Evolutionary conservation across 2,113 vertebrate species (phyloP), one percentile per base, ranked within the genome.

Genomic region (Chrysemys picta): DNA sequence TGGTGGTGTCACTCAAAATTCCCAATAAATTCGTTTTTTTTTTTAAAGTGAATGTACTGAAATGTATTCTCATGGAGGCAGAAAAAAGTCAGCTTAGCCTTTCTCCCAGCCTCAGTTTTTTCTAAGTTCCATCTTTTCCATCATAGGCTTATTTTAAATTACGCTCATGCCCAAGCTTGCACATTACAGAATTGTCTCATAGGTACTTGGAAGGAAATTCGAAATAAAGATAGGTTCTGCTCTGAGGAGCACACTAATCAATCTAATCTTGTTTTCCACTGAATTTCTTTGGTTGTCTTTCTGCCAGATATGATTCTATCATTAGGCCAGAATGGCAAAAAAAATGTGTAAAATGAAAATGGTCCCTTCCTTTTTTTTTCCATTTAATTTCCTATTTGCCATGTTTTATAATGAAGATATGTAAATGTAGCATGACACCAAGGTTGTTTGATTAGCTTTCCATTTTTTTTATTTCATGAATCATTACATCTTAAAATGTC

Each of bases 251-350:
- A 85, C 88, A 69, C 85, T 97, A 96, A 96, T 96, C 88, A 93
- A 94, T 93, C 93, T 96, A 96, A 97, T 96, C 93, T 84, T 87
- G 52, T 96, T 96, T 96, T 96, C 95, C 82, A 52, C 75, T 35
- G 24, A 95, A 89, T 89, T 94, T 52, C 92, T 91, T 95, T 95
- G 69, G 75, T 88, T 95, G 87, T 93, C 82, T 95, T 82, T 84
- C 79, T 95, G 96, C 87, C 82, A 93, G 91, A 88, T 91, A 47
- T 75, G 91, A 83, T 79, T 76, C 75, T 93, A 82, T 95, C 87
- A 88, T 86, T 69, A 24, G 12, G 27, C 1, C 2, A 38, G 92
- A 45, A 6, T 76, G 21, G 22, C 72, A 45, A 42, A 25, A 76
- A 42, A 76, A 8, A 29, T 49, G 79, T 94, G 86, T 1, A 93